Evolutionary conservation across 1,140 invertebrate genomes (phyloP).

Genomic region (Archivesica marissinica): DNA sequence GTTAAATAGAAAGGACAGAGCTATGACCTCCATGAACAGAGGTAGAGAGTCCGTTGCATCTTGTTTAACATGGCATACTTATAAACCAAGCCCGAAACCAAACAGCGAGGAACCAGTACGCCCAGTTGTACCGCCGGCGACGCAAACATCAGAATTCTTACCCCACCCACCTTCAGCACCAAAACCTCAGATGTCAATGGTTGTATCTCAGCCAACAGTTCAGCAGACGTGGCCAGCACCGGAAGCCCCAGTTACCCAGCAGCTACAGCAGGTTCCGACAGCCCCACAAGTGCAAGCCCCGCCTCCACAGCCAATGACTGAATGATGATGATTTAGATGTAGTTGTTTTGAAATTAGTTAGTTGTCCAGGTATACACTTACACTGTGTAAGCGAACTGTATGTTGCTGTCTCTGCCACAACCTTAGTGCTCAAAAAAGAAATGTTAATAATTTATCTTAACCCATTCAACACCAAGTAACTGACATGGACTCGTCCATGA

Average conservation of each 20-base stretch:
- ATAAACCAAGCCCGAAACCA: conserved; percentile 24
- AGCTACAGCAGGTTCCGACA: conserved; percentile 16
- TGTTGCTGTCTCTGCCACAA: not conserved
- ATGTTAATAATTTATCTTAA: not conserved
- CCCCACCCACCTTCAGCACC: conserved; percentile 61
- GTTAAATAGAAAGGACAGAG: conserved; percentile 68
- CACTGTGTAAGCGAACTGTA: not conserved
- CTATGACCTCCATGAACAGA: conserved; percentile 67
- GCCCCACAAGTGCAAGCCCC: conserved; percentile 19
- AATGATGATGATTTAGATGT: not conserved
- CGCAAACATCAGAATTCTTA: conserved; percentile 53
- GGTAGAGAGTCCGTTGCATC: conserved; percentile 78
- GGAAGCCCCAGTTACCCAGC: conserved; percentile 8
- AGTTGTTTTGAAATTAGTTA: not conserved
- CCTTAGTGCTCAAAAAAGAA: not conserved
- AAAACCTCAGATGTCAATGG: conserved; percentile 31
- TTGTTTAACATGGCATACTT: conserved; percentile 76
- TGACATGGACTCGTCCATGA: not conserved
- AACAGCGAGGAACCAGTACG: not conserved
- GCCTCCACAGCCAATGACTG: not conserved
- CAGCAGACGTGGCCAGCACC: conserved; percentile 39
- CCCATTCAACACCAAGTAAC: not conserved
- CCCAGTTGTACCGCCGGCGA: conserved; percentile 48
- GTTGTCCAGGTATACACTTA: not conserved
- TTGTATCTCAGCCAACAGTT: not conserved